Evolutionary conservation across 2,888 invertebrate genomes (phyloP), one percentile per base, ranked within the genome.

Genomic region (Brenthis ino): DNA sequence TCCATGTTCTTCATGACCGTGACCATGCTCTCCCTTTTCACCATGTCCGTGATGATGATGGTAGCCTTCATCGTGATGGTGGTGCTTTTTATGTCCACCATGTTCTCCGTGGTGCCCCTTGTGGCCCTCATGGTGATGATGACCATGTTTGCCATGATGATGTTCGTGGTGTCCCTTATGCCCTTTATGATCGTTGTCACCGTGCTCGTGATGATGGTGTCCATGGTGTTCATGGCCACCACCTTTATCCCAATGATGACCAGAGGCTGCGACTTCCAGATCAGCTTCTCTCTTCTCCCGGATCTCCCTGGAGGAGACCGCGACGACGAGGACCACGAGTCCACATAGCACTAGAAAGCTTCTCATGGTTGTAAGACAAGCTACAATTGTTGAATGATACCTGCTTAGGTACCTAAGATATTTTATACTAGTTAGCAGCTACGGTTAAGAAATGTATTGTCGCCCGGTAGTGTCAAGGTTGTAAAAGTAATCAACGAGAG

Each of bases 91-190:
- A 83, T 95, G 94, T 1, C 95, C 95, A 33, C 93, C 94, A 69
- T 94, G 93, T 77, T 95, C 95, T 28, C 91, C 93, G 81, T 94
- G 94, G 74, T 94, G 93, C 6, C 95, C 94, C 64, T 92, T 88
- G 78, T 95, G 94, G 0, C 93, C 93, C 68, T 93, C 95, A 77
- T 96, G 95, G 81, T 96, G 95, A 80, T 95, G 95, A 78, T 96
- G 95, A 0, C 96, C 96, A 72, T 95, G 94, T 65, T 95, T 89
- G 12, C 95, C 95, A 78, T 96, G 95, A 75, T 95, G 94, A 75
- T 95, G 90, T 55, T 94, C 93, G 75, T 96, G 95, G 72, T 94
- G 93, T 3, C 94, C 94, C 77, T 95, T 95, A 88, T 96, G 95
- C 6, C 95, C 95, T 76, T 96, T 95, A 76, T 95, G 95, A 57